Conservation (phyloP, 23 tunicate species). For the Trididemnum clinides region DNA sequence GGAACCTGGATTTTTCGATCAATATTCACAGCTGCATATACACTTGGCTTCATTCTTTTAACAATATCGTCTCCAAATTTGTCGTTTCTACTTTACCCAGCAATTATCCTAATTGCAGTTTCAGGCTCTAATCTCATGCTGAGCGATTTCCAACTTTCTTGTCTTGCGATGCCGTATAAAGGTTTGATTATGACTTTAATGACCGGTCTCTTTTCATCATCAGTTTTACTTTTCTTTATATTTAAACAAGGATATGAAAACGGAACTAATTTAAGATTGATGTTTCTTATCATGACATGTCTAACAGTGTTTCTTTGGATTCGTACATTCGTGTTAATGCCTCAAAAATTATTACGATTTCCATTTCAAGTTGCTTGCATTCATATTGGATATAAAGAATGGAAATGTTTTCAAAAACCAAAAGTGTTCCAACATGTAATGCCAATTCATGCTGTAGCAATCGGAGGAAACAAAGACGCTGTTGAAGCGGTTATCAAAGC, state of each 20-base stretch:
- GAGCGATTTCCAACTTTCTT: constrained; percentile 59
- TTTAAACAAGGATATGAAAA: constrained; percentile 38
- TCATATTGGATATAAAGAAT: neutral
- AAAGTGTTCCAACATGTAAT: neutral
- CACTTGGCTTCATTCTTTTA: constrained; percentile 33
- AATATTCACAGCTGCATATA: constrained; percentile 1
- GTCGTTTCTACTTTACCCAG: constrained; percentile 44
- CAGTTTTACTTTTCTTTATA: constrained; percentile 35
- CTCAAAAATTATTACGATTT: constrained; percentile 28
- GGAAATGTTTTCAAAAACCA: constrained; percentile 8
- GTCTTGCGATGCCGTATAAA: constrained; percentile 18
- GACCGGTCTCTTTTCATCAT: constrained; percentile 46
- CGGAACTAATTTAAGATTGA: constrained; percentile 8
- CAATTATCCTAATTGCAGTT: constrained; percentile 28
- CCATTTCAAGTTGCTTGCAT: constrained; percentile 3
- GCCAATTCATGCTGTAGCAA: neutral
- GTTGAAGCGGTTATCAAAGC: neutral
- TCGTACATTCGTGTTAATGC: constrained; percentile 53
- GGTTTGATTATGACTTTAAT: constrained; percentile 40
- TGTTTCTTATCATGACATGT: constrained; percentile 24
- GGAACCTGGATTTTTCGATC: constrained; percentile 63
- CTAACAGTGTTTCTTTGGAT: constrained; percentile 35
- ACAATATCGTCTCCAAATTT: constrained; percentile 28
- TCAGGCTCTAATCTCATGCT: constrained; percentile 37
- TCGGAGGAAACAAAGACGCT: neutral